Evolutionary conservation across 2,113 vertebrate species (phyloP).

Genomic region (Psammodynastes pulverulentus): DNA sequence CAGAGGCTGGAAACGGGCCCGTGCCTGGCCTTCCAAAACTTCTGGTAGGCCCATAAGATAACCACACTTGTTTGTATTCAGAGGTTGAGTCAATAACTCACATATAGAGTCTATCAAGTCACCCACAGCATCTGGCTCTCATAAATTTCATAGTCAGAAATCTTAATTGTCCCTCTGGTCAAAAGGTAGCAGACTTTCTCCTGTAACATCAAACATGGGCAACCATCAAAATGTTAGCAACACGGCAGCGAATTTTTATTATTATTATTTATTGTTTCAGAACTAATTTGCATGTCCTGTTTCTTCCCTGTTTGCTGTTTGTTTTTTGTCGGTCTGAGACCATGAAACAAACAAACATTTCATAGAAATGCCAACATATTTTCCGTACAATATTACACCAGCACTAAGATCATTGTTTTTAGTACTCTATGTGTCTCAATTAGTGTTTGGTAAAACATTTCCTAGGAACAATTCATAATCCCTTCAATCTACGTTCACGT

Average conservation of each 20-base stretch:
- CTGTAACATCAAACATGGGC: background rate
- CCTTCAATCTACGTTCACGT: conserved; percentile 42
- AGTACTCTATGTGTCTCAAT: conserved; percentile 36
- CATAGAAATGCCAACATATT: conserved; percentile 45
- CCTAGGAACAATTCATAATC: conserved; percentile 45
- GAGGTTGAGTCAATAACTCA: background rate
- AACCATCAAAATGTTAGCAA: too few relatives aligned
- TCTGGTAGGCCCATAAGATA: background rate
- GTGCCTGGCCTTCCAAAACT: too few relatives aligned
- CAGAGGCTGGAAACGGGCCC: too few relatives aligned
- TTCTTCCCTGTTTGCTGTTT: conserved; percentile 38
- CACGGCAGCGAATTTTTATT: too few relatives aligned
- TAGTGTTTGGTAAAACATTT: conserved; percentile 47
- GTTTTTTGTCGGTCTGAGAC: background rate
- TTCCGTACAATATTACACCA: conserved; percentile 47
- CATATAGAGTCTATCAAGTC: background rate
- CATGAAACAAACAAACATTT: conserved; percentile 26
- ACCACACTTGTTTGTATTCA: background rate
- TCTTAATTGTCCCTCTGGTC: background rate
- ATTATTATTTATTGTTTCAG: too few relatives aligned
- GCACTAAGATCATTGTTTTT: conserved; percentile 37
- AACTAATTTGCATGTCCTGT: background rate
- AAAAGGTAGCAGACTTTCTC: background rate
- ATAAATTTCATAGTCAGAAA: background rate
- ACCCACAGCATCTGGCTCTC: background rate